A percentile compares a stretch with the other conserved stretches of the same genome.
These are phyloP conservation scores for Choloepus didactylus DNA, from an alignment of 2,797 vertebrate genomes.

Conservation along the genomic window DNA sequence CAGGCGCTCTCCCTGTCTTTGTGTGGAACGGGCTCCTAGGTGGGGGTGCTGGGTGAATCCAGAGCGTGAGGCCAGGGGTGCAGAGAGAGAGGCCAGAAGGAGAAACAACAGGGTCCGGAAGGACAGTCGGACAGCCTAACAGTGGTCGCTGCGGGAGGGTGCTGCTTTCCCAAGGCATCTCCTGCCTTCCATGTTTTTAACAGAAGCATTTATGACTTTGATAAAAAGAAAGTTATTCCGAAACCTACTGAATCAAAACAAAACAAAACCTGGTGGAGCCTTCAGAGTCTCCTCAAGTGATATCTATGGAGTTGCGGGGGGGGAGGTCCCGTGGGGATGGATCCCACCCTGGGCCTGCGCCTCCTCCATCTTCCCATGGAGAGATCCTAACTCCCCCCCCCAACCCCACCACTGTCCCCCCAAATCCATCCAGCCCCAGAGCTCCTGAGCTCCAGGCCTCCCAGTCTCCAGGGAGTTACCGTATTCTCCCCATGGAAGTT, in stretches of 20 bases:
- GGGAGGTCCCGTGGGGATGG: too few relatives aligned
- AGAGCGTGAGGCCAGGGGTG: neutral
- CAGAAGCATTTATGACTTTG: neutral
- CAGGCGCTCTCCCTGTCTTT: fast-evolving
- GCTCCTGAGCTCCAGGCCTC: neutral
- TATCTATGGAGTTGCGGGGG: neutral
- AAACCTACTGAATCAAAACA: neutral
- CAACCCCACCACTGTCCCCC: neutral
- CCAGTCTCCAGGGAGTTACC: neutral
- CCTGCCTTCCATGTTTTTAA: neutral
- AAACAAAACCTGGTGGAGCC: neutral
- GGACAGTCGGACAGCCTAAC: neutral
- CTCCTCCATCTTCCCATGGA: neutral
- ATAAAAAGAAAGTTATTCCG: neutral
- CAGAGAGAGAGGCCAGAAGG: too few relatives aligned
- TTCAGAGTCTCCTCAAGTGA: neutral
- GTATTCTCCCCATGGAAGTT: neutral
- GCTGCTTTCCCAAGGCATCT: neutral
- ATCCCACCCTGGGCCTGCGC: neutral
- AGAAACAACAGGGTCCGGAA: neutral
- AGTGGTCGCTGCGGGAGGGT: too few relatives aligned
- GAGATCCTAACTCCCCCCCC: neutral
- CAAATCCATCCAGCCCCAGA: neutral
- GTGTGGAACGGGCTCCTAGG: fast-evolving
- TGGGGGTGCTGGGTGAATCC: fast-evolving